Conservation (phyloP, 2,888 invertebrate genomes). For the Parascotia fuliginaria region DNA sequence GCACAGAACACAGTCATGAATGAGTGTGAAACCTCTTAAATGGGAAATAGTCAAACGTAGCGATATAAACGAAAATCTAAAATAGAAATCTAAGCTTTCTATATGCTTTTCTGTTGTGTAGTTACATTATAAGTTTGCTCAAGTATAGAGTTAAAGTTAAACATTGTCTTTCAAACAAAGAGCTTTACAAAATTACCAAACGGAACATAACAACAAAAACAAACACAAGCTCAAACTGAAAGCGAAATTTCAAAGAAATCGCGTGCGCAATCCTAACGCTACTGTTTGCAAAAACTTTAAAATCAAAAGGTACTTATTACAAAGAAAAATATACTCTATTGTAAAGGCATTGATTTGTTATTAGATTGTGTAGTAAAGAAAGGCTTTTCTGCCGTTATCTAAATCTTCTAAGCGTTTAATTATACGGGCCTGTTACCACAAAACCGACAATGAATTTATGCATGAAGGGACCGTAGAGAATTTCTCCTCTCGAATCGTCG, state of each 20-base stretch:
- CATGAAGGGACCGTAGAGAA: slow-evolving; percentile 72
- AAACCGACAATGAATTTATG: slow-evolving; percentile 82
- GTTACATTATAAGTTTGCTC: slow-evolving; percentile 18
- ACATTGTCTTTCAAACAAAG: slow-evolving; percentile 38
- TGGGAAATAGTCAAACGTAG: neutral
- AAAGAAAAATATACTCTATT: slow-evolving; percentile 54
- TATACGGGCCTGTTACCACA: slow-evolving; percentile 68
- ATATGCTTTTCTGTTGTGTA: slow-evolving; percentile 6
- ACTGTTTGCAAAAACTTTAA: slow-evolving; percentile 62
- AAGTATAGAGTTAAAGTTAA: slow-evolving; percentile 23
- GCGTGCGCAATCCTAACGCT: slow-evolving; percentile 58
- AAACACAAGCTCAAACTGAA: slow-evolving; percentile 45
- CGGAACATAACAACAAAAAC: slow-evolving; percentile 58
- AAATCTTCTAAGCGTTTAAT: slow-evolving; percentile 70
- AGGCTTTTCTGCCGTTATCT: slow-evolving; percentile 59
- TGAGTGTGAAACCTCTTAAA: too few relatives aligned
- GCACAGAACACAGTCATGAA: too few relatives aligned
- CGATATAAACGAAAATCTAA: neutral
- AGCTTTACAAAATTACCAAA: slow-evolving; percentile 55
- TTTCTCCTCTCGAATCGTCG: slow-evolving; percentile 59
- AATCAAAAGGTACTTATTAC: slow-evolving; percentile 18
- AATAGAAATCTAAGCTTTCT: slow-evolving; percentile 15
- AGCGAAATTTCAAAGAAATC: slow-evolving; percentile 67
- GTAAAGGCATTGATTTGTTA: slow-evolving; percentile 42
- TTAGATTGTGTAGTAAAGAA: slow-evolving; percentile 39